Base-by-base conservation (phyloP, 2,113 vertebrate genomes). In the Eidolon helvum region DNA sequence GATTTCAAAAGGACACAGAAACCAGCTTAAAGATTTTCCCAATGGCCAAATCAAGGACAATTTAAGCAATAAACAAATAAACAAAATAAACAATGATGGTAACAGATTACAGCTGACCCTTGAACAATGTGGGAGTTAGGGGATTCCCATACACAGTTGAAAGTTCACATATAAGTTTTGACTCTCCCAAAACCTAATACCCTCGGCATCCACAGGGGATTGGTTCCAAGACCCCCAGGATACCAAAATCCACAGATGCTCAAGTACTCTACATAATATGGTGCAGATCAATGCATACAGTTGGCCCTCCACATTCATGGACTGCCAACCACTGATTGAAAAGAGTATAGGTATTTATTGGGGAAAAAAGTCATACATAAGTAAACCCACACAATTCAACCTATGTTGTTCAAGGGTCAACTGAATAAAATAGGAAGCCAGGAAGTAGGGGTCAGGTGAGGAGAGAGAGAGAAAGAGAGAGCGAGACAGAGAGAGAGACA, bases 1-100 rank as follows among this genome's bases (percentile, higher is more conserved):
- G 7, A 72, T 88, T 80, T 94, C 50, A 84, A 89, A 94, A 84
- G 38, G 59, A 85, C 78, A 28, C 40, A 93, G 55, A 83, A 90
- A 66, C 10, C 7, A 59, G 11, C 35, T 59, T 48, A 11, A 68
- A 74, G 50, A 33, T 2, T 10, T 48, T 71, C 33, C 14, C 18
- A 22, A 2, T 30, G 35, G 28, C 33, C 72, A 84, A 89, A 38
- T 72, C 40, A 61, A 91, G 63, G 55, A 83, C n/a, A 53, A 87
- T 63, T 66, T 57, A 16, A 82, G 30, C 40, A 77, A n/a, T n/a
- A n/a, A n/a, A n/a, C n/a, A n/a, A n/a, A n/a, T n/a, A n/a, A n/a
- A 26, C 45, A 86, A 53, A 45, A 79, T 61, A 94, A 87, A 89
- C 26, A 66, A 7, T 30, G 8, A 33, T 43, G 66, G 21, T 33